Conservation (phyloP, 2,797 vertebrate genomes). For the Poecilia wingei region DNA sequence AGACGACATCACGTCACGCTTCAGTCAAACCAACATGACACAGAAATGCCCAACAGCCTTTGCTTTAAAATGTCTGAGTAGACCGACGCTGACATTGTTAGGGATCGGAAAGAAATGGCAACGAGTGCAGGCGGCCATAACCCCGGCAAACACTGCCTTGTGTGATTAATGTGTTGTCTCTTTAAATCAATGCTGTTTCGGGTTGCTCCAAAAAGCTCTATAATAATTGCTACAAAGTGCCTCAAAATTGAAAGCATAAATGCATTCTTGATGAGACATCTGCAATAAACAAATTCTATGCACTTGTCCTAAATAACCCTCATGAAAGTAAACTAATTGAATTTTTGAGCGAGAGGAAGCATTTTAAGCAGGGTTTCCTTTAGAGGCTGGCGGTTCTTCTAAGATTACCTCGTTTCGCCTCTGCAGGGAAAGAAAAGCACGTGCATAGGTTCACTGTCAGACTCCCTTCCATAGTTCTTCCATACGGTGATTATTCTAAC, state of each 20-base stretch:
- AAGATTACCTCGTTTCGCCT: conserved; percentile 16
- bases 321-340: conserved; percentile 14
- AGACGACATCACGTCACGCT: conserved; percentile 10
- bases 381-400: conserved; percentile 6
- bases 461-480: conserved; percentile 49
- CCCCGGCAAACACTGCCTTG: background rate
- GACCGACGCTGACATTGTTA: background rate
- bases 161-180: conserved; percentile 22
- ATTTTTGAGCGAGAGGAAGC: background rate
- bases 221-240: conserved; percentile 22
- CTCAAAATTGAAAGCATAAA: conserved; percentile 25
- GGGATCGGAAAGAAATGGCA: conserved; percentile 1
- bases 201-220: background rate
- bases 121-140: conserved; percentile 9
- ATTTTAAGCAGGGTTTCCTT: conserved; percentile 6
- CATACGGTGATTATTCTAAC: conserved; percentile 62
- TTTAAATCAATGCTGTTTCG: conserved; percentile 28
- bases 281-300: conserved; percentile 15
- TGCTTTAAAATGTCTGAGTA: conserved; percentile 20
- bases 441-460: conserved; percentile 40
- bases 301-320: conserved; percentile 9
- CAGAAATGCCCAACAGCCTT: conserved; percentile 24
- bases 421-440: conserved; percentile 10
- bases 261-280: conserved; percentile 21
- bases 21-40: conserved; percentile 33